Evolutionary conservation across 1,140 invertebrate genomes (phyloP).

Genomic region (Probaryconus sp.): DNA sequence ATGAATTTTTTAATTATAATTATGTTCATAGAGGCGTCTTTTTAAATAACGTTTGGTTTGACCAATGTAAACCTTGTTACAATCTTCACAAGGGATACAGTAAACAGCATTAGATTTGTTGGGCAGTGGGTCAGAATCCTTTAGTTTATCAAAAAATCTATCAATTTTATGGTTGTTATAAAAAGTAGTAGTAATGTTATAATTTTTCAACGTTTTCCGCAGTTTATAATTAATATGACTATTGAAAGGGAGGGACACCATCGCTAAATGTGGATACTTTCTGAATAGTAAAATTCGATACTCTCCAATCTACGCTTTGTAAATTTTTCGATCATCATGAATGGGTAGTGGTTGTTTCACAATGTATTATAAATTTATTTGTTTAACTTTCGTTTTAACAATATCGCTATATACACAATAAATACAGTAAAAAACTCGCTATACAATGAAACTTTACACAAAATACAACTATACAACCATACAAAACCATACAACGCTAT

Average conservation of each 20-base stretch:
- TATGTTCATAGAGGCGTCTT: background rate
- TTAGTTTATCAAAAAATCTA: background rate
- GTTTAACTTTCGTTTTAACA: no score
- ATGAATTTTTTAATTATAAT: background rate
- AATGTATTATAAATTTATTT: no score
- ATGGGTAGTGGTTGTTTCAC: constrained; percentile 11
- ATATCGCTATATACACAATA: no score
- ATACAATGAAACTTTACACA: no score
- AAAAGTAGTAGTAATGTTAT: background rate
- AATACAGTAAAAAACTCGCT: no score
- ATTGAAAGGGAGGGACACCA: no score
- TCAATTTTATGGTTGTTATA: background rate
- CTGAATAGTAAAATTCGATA: no score
- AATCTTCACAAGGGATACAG: no score
- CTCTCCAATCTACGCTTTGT: background rate
- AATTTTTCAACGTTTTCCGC: background rate
- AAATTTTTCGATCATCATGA: background rate
- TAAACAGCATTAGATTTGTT: background rate
- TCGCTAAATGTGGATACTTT: background rate
- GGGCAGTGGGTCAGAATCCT: background rate
- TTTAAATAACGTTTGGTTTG: background rate
- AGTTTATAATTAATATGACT: background rate
- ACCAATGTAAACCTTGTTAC: background rate
- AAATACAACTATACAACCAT: no score
- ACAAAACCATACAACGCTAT: no score